Evolutionary conservation across 2,797 vertebrate species (phyloP), one percentile per base, ranked within the genome.

Genomic region (Xiphophorus birchmanni): DNA sequence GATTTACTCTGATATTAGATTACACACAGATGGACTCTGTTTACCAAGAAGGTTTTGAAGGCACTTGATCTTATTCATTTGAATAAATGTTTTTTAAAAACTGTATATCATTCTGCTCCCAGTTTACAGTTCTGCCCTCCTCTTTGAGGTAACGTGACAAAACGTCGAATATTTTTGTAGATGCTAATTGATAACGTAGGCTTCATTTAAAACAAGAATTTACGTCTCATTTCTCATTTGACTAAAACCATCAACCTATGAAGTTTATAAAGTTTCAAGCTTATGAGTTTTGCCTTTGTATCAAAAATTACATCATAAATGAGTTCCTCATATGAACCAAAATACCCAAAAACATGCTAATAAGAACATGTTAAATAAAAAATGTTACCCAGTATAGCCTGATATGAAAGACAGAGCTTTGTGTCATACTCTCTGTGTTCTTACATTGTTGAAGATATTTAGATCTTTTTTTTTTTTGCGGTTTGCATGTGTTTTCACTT

Each of bases 401-500:
- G 35, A 37, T 11, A 47, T n/a, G 1, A 35, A 37, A 80, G 7
- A 37, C 3, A 60, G 37, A 52, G 5, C 17, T 76, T 9, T 60
- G 52, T 47, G n/a, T 21, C 9, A 29, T 54, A 48, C 37, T 77
- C 8, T 37, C 23, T 65, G 12, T 29, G 11, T 40, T 65, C 54
- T 77, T 67, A 81, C 26, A 48, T 47, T 5, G 42, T 21, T 69
- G 9, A 69, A 23, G 5, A 47, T 56, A 29, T 17, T 73, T 75
- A 23, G 71, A 78, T 78, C 8, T 52, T 56, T n/a, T 54, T 60
- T 32, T 63, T 67, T 73, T 23, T 12, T 35, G n/a, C 54, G 23
- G 47, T 74, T 67, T 74, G 29, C 72, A 40, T 56, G 29, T 56
- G 50, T 75, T 82, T 82, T 40, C 48, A 69, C 72, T 69, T n/a